Conservation (phyloP, 1,140 invertebrate genomes). For the Sarcophaga bullata region DNA sequence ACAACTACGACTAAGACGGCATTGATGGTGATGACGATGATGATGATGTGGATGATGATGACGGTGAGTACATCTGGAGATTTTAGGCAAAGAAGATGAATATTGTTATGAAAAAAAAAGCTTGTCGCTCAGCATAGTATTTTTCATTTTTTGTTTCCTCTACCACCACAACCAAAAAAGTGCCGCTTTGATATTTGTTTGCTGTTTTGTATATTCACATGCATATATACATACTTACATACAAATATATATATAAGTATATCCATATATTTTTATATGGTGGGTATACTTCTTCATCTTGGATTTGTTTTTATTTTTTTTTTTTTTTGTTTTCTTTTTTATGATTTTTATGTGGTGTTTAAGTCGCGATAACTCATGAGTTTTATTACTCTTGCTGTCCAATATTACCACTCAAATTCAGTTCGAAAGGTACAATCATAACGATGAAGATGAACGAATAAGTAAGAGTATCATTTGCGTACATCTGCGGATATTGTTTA, state of each 20-base stretch:
- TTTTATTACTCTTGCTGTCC: constrained; percentile 12
- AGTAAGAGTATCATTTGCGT: constrained; percentile 31
- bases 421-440: background rate
- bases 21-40: constrained; percentile 13
- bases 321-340: background rate
- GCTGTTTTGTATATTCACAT: background rate
- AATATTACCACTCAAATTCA: constrained; percentile 19
- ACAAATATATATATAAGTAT: background rate
- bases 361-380: constrained; percentile 20
- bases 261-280: no score
- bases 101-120: constrained; percentile 12
- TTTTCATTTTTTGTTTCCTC: no score
- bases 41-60: constrained; percentile 8
- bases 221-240: constrained; percentile 1
- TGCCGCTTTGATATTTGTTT: constrained; percentile 25
- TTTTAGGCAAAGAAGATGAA: background rate
- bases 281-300: no score
- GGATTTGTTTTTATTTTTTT: no score
- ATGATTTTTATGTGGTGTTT: constrained; percentile 34
- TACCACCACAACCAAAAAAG: constrained; percentile 7
- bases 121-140: background rate
- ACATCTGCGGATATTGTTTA: constrained; percentile 53
- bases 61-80: background rate
- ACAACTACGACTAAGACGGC: background rate
- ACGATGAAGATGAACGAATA: background rate